Base-by-base conservation (phyloP, 2,797 vertebrate genomes). In the Poecilia velifera region DNA sequence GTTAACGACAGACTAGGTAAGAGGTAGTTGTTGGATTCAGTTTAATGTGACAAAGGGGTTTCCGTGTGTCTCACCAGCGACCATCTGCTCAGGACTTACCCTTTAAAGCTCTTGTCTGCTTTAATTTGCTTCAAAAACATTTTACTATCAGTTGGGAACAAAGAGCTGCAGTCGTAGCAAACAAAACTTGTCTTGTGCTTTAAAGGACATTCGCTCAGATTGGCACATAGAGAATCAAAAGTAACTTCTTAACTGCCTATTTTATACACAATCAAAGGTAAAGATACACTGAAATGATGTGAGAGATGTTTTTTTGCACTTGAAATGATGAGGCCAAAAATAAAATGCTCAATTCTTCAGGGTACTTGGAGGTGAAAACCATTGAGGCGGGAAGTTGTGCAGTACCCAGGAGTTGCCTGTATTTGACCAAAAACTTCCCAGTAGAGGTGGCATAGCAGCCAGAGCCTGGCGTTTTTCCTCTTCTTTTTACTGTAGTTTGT, bases 71-170 rank as follows among this genome's bases (percentile, higher is more conserved):
- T 77, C 84, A 90, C 89, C 89, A 87, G 87, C 81, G 79, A 82
- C 80, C 84, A 82, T 87, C 82, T 83, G 84, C 88, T 91, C 90
- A 91, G 91, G 89, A 91, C 64, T 66, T 90, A 84, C 85, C 84
- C 77, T 88, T 68, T 78, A 73, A 80, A 79, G 86, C 80, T 87
- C 78, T 82, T 84, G 71, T 85, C 81, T 82, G 78, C 87, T 84
- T 86, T 82, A 34, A 68, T 79, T 82, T 86, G 81, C 78, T 82
- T 81, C 5, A 73, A 74, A 72, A 70, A 79, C 39, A 18, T 36
- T 22, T 41, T 82, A 57, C 34, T 5, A 68, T 55, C 72, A 78
- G 74, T 84, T 39, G 71, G 57, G 3, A 81, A 74, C 73, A 46
- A 78, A 77, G 74, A 83, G 68, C 46, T 28, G 4, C 36, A 74